Percentiles rank a stretch among this genome's conserved stretches.
These are phyloP conservation scores for Alca torda DNA, from an alignment of 2,797 vertebrate species.

Conservation along the genomic window DNA sequence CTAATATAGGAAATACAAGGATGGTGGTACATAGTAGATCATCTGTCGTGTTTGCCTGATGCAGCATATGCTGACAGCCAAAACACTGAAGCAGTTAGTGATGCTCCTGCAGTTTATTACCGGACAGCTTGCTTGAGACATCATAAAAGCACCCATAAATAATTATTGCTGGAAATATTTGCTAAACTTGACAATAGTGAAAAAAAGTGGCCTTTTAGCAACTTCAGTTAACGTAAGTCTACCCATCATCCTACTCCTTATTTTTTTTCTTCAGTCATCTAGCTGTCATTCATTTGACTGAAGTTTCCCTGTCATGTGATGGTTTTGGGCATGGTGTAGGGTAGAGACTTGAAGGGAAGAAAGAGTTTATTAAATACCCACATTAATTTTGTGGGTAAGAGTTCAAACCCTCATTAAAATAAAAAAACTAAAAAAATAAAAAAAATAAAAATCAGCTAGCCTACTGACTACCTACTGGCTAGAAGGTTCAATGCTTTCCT, in stretches of 20 bases:
- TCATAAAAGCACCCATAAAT: neutral
- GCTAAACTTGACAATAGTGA: neutral
- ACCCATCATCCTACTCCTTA: neutral
- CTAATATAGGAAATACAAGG: neutral
- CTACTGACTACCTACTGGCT: neutral
- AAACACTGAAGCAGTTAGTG: neutral
- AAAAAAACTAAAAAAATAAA: neutral
- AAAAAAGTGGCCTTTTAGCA: neutral
- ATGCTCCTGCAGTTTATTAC: neutral
- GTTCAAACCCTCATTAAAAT: neutral
- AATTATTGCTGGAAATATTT: neutral
- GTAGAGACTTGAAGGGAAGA: neutral
- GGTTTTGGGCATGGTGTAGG: neutral
- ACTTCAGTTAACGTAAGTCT: neutral
- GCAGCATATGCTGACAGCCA: neutral
- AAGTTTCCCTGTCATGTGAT: neutral
- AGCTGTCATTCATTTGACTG: neutral
- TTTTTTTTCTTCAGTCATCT: neutral
- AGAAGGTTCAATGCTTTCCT: neutral
- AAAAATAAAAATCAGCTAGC: rapidly evolving
- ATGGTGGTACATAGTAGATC: neutral
- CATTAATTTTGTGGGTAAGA: neutral
- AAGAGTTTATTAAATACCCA: neutral
- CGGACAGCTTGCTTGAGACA: neutral
- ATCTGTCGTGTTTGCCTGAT: neutral